Evolutionary conservation across 2,113 vertebrate genomes (phyloP).

Genomic region (Synodontis membranacea): DNA sequence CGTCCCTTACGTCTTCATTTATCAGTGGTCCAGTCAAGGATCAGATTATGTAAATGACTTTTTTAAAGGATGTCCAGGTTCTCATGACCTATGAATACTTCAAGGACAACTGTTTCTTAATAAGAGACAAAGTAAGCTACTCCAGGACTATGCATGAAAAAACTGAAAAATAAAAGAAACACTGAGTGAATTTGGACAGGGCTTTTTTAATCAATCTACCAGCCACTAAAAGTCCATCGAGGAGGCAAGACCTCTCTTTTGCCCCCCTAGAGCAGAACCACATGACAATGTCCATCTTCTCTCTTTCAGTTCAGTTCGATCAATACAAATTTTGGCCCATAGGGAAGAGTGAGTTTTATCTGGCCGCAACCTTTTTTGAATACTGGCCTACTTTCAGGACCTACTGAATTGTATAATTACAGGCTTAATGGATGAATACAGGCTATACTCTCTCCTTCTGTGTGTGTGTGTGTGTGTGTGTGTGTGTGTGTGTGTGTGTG

Average conservation of each 20-base stretch:
- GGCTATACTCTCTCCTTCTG: neutral
- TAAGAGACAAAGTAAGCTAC: neutral
- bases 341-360: neutral
- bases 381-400: neutral
- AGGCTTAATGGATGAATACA: neutral
- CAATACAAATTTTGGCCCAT: no score
- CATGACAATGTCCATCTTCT: neutral
- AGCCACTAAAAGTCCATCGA: neutral
- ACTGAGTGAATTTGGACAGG: neutral
- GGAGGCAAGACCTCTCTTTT: neutral
- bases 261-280: neutral
- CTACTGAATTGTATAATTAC: neutral
- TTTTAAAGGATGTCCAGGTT: conserved; percentile 26
- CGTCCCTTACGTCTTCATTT: conserved; percentile 49
- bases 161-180: neutral
- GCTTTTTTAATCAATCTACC: neutral
- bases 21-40: conserved; percentile 47
- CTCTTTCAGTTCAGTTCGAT: no score
- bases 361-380: neutral
- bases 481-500: neutral
- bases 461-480: neutral
- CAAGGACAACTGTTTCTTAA: conserved; percentile 9
- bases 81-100: conserved; percentile 8
- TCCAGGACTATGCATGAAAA: neutral
- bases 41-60: conserved; percentile 57